These are phyloP conservation scores for Parasteatoda tepidariorum DNA, from an alignment of 1,140 invertebrate species.

Conservation along the genomic window DNA sequence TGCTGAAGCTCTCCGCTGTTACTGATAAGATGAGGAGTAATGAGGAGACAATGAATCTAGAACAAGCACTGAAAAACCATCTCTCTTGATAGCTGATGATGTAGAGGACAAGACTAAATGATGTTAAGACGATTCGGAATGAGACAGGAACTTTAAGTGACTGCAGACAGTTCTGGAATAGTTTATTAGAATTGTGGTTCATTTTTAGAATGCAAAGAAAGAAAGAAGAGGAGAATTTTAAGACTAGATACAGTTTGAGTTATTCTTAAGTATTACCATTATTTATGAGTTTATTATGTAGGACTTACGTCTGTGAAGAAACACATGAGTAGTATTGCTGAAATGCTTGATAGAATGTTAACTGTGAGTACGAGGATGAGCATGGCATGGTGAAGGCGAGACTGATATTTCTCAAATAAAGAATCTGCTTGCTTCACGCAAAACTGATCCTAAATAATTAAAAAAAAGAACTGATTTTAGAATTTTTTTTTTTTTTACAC, in stretches of 20 bases:
- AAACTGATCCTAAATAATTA: conserved; percentile 77
- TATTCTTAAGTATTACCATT: too few species aligned
- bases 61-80: conserved; percentile 36
- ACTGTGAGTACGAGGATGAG: conserved; percentile 80
- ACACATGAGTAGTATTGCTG: conserved; percentile 75
- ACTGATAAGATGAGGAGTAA: conserved; percentile 8
- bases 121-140: not conserved
- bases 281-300: too few species aligned
- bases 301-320: conserved; percentile 70
- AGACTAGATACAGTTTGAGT: too few species aligned
- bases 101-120: conserved; percentile 27
- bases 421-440: conserved; percentile 78
- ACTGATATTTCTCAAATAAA: conserved; percentile 79
- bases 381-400: conserved; percentile 80
- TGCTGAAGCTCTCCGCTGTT: not conserved
- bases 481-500: too few species aligned
- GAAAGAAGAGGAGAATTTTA: not conserved
- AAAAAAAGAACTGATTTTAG: too few species aligned
- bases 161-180: not conserved
- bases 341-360: conserved; percentile 75
- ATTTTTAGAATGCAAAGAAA: too few species aligned
- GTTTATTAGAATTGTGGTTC: too few species aligned
- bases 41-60: conserved; percentile 10
- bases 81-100: conserved; percentile 45
- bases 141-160: not conserved